Evolutionary conservation across 2,113 vertebrate species (phyloP).

Genomic region (Tetrax tetrax): DNA sequence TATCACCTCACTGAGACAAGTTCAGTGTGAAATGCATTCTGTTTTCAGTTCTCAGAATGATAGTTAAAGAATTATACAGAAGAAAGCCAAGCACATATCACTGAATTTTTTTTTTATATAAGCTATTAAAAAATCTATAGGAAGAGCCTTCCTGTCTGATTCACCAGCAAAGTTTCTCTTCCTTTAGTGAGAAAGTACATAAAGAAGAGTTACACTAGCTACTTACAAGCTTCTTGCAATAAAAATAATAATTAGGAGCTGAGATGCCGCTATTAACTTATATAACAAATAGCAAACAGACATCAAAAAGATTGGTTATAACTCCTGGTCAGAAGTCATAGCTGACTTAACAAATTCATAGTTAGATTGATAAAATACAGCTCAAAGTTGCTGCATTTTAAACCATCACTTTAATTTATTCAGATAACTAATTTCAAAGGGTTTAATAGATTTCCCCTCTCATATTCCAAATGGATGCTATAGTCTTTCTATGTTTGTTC

Average conservation of each 20-base stretch:
- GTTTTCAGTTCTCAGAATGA: not conserved
- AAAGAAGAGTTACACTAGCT: not conserved
- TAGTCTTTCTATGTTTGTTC: not conserved
- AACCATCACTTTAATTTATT: not conserved
- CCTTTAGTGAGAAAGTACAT: not conserved
- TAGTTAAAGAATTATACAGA: not conserved
- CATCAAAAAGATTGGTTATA: not conserved
- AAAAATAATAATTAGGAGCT: not conserved
- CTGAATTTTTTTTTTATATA: not conserved
- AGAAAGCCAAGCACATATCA: not conserved
- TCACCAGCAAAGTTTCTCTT: not conserved
- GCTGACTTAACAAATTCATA: not conserved
- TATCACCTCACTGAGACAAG: not conserved
- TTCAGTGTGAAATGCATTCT: not conserved
- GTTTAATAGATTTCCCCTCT: not conserved
- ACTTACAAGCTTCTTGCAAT: not conserved
- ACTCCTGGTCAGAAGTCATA: not conserved
- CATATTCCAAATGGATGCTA: not conserved
- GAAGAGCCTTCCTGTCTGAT: not conserved
- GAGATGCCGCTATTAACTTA: not conserved
- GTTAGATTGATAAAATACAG: not conserved
- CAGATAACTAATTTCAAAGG: not conserved
- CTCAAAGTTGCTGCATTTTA: not conserved
- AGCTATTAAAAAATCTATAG: not conserved
- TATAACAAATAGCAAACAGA: not conserved